phyloP scores from a whole-genome alignment of 2,113 vertebrate species.

The Lontra canadensis region DNA sequence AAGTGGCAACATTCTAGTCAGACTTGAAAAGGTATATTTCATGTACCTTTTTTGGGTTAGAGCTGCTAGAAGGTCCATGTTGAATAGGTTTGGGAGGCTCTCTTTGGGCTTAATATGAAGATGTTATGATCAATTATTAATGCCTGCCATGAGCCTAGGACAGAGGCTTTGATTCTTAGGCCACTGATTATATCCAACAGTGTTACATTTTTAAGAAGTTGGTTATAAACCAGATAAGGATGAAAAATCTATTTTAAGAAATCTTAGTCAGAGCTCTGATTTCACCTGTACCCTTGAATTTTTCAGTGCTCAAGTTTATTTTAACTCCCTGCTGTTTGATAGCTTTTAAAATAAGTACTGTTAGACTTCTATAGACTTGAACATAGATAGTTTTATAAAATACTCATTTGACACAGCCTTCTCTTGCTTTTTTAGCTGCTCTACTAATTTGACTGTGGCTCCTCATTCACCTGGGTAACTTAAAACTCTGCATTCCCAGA shows the following conservation, averaged over 20 bases:
- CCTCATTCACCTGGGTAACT: not conserved
- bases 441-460: not conserved
- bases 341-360: not conserved
- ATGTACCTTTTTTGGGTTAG: not conserved
- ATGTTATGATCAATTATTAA: not conserved
- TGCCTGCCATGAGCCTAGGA: not conserved
- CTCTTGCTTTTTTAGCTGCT: not conserved
- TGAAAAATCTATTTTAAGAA: conserved; percentile 8
- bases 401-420: not conserved
- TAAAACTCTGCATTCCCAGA: not conserved
- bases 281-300: not conserved
- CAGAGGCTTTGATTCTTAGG: not conserved
- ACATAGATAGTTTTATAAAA: not conserved
- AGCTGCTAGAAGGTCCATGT: not conserved
- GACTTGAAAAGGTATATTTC: not conserved
- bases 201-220: not conserved
- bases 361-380: not conserved
- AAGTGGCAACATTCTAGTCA: not conserved
- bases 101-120: not conserved
- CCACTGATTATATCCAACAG: not conserved
- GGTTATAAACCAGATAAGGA: not conserved
- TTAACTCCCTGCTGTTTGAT: not conserved
- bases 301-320: not conserved
- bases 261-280: not conserved
- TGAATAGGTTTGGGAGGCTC: not conserved